Conservation (phyloP, 2,113 vertebrate species). For the Daubentonia madagascariensis region DNA sequence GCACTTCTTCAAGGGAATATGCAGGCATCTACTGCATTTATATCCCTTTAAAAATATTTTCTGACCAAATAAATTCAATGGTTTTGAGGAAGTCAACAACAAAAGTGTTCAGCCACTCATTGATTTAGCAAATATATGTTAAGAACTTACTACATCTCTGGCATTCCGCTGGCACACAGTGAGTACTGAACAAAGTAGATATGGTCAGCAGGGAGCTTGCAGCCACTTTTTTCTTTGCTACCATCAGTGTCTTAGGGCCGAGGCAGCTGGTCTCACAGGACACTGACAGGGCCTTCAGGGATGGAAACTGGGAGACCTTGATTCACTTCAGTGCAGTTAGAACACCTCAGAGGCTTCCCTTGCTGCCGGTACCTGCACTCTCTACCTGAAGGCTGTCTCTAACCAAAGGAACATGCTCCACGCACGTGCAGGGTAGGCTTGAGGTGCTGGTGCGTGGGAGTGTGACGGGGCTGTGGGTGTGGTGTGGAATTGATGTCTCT, state of each 20-base stretch:
- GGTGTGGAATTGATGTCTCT: not conserved
- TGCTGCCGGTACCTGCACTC: not conserved
- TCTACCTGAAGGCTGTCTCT: not conserved
- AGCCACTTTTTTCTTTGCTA: not conserved
- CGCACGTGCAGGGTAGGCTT: not conserved
- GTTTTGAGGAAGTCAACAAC: not conserved
- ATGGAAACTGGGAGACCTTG: not conserved
- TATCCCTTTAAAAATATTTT: not conserved
- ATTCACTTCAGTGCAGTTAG: not conserved
- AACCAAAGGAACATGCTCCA: not conserved
- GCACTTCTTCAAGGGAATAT: not conserved
- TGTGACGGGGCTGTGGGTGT: fast-evolving
- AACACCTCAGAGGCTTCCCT: not conserved
- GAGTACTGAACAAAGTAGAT: not conserved
- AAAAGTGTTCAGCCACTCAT: not conserved
- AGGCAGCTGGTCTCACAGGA: not conserved
- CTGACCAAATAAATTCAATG: not conserved
- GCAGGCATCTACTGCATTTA: not conserved
- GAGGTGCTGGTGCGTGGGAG: not conserved
- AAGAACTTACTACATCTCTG: not conserved
- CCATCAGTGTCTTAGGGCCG: not conserved
- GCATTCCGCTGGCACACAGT: not conserved
- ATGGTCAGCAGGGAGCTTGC: not conserved
- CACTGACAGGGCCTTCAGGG: not conserved
- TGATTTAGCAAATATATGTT: not conserved